Evolutionary conservation across 2,797 vertebrate genomes (phyloP), one percentile per base, ranked within the genome.

Genomic region (Lateolabrax maculatus): DNA sequence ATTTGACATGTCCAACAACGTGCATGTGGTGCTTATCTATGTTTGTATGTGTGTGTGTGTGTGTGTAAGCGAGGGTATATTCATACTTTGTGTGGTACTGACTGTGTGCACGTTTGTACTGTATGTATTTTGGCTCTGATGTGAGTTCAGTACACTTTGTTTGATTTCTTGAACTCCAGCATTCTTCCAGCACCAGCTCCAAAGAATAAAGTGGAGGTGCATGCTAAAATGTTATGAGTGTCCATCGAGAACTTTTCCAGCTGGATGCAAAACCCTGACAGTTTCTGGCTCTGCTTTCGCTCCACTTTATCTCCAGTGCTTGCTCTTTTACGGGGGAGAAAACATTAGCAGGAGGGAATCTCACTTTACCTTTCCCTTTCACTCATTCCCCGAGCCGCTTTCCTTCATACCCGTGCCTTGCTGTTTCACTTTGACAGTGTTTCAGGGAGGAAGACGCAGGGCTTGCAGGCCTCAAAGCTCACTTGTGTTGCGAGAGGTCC

Each of bases 281-380:
- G 79, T 74, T 75, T 67, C 71, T 70, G 83, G 84, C 58, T 84
- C 78, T 80, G 83, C 29, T 61, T 84, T 79, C 19, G 1, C 77
- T 84, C 75, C 73, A 78, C 70, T 80, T 84, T 85, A 87, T 87
- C 86, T 87, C 66, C 44, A n/a, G 11, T 9, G 71, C 43, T 81
- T 43, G 21, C 71, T 68, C 37, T 57, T 84, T 84, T 68, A 81
- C 8, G 18, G 36, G 37, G 70, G 57, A 25, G 83, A 86, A 60
- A 77, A 72, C 74, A 72, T 79, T 39, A 77, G 57, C 68, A 37
- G 61, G 72, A 58, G 55, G 60, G 81, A 63, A 76, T 77, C 71
- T 81, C 39, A 52, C 65, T 66, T 44, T 75, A 31, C 57, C 44
- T 73, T 75, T 67, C 27, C 27, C 44, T 70, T 79, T 55, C 34